A percentile compares a stretch with the other conserved stretches of the same genome.
phyloP scores from a whole-genome alignment of 2,113 vertebrate species.

The Alosa alosa region DNA sequence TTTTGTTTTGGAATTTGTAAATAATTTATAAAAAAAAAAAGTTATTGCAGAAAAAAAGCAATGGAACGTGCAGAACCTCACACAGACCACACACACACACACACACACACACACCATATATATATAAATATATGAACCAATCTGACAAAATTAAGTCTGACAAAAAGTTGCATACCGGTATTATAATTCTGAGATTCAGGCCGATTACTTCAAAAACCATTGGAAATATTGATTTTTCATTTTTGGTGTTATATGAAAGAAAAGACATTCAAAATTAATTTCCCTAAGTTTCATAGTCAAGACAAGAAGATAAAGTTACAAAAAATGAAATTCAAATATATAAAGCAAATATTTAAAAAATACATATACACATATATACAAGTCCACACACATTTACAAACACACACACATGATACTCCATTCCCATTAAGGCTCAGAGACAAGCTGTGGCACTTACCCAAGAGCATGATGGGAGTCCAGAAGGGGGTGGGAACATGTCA shows the following conservation, averaged over 20 bases:
- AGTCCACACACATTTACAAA: not conserved
- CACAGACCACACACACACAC: not conserved
- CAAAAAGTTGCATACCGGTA: too few relatives aligned
- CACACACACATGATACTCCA: not conserved
- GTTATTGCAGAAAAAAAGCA: not conserved
- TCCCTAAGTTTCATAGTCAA: too few relatives aligned
- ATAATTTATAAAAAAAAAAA: not conserved
- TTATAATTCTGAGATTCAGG: too few relatives aligned
- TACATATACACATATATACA: not conserved
- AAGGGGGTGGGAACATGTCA: not conserved
- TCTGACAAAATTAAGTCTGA: too few relatives aligned
- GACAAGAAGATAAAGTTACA: too few relatives aligned
- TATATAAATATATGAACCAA: not conserved
- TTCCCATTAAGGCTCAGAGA: not conserved
- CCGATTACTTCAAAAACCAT: too few relatives aligned
- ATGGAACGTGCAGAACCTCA: not conserved
- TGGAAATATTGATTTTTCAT: too few relatives aligned
- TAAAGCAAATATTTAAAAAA: too few relatives aligned
- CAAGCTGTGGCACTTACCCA: constrained; percentile 13
- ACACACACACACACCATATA: too few relatives aligned
- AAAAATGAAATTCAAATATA: too few relatives aligned
- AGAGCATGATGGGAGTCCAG: constrained; percentile 23
- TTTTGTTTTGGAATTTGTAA: not conserved
- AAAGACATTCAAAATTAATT: too few relatives aligned
- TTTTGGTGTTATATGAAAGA: too few relatives aligned